Base-by-base conservation (phyloP, 2,113 vertebrate genomes). In the Colossoma macropomum region DNA sequence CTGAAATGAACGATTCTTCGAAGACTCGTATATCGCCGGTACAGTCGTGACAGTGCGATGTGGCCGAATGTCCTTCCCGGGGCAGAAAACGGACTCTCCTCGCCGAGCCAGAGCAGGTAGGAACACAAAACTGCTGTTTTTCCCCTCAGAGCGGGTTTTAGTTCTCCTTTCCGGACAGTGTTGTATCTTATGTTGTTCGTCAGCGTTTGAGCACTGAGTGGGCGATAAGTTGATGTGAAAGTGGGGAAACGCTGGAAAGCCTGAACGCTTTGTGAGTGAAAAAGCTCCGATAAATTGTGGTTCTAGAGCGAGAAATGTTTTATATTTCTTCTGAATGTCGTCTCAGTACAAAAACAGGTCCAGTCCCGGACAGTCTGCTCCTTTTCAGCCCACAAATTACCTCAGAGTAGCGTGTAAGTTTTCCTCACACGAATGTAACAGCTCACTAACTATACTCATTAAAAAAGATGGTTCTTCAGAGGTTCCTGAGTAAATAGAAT, bases 71-170 rank as follows among this genome's bases (percentile, higher is more conserved):
- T 86, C 84, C 87, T 87, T 81, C 77, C 80, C 88, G 77, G 90
- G 90, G 84, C 82, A 86, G 79, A 87, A 81, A 84, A 78, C 84
- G 86, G 85, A 72, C 71, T 85, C 70, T 89, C 84, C 74, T 78
- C 86, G 84, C 86, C 89, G 65, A 78, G 89, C 71, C 90, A 81
- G 72, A 41, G 78, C 89, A 90, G 92, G 93, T 94, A 92, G 90
- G 91, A 8, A 0, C 23, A 9, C 0, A 21, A 41, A 63, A 48
- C 56, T 59, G 19, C 19, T 56, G 1, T 21, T 59, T 59, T n/a
- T n/a, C 9, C 56, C 5, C 56, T 59, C 56, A n/a, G 56, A 59
- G 19, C 23, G 4, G 19, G 56, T 59, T 21, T 59, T 59, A 59
- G 1, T n/a, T 59, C 2, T 59, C 1, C 1, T 52, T 59, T 59